These are phyloP conservation scores for Rhaphigaster nebulosa DNA, from an alignment of 2,888 invertebrate species.

Conservation along the genomic window DNA sequence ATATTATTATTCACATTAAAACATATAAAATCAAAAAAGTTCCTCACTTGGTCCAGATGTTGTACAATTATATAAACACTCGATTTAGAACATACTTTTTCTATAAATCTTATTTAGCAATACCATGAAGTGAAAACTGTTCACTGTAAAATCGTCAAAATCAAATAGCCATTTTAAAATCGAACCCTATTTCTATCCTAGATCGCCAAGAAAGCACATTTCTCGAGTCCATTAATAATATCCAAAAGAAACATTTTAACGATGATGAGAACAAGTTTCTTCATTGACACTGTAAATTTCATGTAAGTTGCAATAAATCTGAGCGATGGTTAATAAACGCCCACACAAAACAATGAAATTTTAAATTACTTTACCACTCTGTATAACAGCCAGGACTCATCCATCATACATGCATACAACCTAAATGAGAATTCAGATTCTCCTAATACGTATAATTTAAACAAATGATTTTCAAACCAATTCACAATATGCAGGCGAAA, in stretches of 20 bases:
- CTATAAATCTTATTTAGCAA: too few species aligned
- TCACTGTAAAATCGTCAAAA: too few species aligned
- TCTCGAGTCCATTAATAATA: not conserved
- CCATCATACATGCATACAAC: not conserved
- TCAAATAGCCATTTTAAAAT: too few species aligned
- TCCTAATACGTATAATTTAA: not conserved
- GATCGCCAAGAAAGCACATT: not conserved
- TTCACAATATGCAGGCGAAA: not conserved
- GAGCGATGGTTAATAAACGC: not conserved
- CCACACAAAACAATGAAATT: not conserved
- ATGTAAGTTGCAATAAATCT: not conserved
- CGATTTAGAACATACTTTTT: too few species aligned
- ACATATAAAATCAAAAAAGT: too few species aligned
- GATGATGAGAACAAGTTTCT: not conserved
- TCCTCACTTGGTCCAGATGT: too few species aligned
- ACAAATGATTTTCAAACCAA: conserved; percentile 24
- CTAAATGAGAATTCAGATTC: not conserved
- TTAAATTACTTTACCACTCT: not conserved
- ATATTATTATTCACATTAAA: too few species aligned
- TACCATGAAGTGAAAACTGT: too few species aligned
- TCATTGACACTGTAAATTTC: not conserved
- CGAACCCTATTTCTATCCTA: not conserved
- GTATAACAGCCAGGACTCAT: not conserved
- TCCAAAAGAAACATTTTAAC: not conserved
- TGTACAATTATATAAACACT: too few species aligned